Conservation (phyloP, 2,888 invertebrate species). For the Pachycephus smyrnensis region DNA sequence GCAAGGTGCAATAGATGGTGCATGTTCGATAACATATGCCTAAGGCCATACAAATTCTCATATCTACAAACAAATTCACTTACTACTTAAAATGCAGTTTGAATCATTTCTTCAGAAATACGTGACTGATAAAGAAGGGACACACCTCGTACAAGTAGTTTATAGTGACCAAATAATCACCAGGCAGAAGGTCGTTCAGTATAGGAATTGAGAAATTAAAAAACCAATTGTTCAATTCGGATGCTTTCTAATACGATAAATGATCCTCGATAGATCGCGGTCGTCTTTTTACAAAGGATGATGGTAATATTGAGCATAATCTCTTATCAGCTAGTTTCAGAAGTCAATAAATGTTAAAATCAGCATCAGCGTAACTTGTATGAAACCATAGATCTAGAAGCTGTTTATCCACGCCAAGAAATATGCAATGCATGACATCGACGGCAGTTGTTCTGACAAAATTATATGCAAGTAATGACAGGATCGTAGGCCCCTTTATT, state of each 20-base stretch:
- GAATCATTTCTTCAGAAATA: constrained; percentile 18
- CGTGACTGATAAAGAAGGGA: constrained; percentile 18
- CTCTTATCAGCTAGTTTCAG: no score
- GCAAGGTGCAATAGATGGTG: constrained; percentile 26
- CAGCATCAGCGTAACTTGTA: constrained; percentile 10
- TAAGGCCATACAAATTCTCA: constrained; percentile 19
- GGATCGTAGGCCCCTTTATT: constrained; percentile 23
- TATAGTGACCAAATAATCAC: constrained; percentile 28
- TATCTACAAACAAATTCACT: constrained; percentile 26
- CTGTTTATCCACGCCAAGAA: constrained; percentile 30
- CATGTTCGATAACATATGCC: constrained; percentile 23
- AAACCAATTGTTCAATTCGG: constrained; percentile 29
- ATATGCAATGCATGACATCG: constrained; percentile 34
- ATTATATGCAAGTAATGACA: constrained; percentile 19
- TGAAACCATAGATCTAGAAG: constrained; percentile 27
- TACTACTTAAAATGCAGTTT: constrained; percentile 14
- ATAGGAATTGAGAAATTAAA: constrained; percentile 31
- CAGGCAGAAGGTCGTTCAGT: constrained; percentile 21
- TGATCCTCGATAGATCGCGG: constrained; percentile 32
- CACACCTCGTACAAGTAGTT: constrained; percentile 18
- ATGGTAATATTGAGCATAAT: no score
- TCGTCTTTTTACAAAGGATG: constrained; percentile 31
- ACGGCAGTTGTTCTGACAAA: constrained; percentile 23
- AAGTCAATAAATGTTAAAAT: no score
- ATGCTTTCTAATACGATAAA: constrained; percentile 39